These are phyloP conservation scores for Conopomorpha cramerella DNA, from an alignment of 1,140 invertebrate species.

Conservation along the genomic window DNA sequence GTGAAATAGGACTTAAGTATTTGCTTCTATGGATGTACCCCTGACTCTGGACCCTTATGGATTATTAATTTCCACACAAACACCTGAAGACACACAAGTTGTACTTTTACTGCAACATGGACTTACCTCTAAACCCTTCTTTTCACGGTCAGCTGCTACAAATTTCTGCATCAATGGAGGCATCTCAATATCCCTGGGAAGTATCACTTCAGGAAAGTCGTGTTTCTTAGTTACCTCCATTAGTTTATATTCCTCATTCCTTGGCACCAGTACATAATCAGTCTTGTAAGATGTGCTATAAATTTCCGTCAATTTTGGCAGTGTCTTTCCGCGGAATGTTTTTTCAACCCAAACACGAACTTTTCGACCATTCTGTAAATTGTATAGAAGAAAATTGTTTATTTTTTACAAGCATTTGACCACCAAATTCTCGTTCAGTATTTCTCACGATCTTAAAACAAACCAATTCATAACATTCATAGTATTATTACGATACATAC, in stretches of 20 bases:
- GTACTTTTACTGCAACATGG: too few species aligned
- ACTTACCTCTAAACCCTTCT: conserved; percentile 46
- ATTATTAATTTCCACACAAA: conserved; percentile 5
- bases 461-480: too few species aligned
- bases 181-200: conserved; percentile 69
- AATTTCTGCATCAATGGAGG: conserved; percentile 74
- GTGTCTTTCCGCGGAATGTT: conserved; percentile 71
- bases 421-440: too few species aligned
- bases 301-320: conserved; percentile 63
- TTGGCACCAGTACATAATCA: conserved; percentile 78
- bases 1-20: too few species aligned
- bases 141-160: conserved; percentile 61
- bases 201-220: conserved; percentile 33
- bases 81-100: too few species aligned
- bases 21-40: too few species aligned
- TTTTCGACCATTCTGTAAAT: conserved; percentile 64
- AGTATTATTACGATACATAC: too few species aligned
- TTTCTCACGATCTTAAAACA: too few species aligned
- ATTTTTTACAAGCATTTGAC: too few species aligned
- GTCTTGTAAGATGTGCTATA: conserved; percentile 71
- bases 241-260: conserved; percentile 70
- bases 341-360: conserved; percentile 72
- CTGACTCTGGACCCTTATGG: too few species aligned
- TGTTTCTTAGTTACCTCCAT: conserved; percentile 32
- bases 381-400: too few species aligned